Evolutionary conservation across 1,140 invertebrate genomes (phyloP).

Genomic region (Calosoma granatense): DNA sequence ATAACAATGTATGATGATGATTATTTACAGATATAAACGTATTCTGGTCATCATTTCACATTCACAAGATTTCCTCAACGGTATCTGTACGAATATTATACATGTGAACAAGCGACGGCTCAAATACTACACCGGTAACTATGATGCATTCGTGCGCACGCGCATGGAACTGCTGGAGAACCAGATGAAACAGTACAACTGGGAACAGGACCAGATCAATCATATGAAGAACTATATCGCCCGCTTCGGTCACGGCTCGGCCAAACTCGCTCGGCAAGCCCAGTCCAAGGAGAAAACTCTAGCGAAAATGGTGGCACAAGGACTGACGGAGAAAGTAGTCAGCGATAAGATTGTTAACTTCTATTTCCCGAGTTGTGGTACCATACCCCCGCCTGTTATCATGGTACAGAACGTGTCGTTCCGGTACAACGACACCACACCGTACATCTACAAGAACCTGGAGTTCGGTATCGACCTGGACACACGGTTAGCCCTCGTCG

Average conservation of each 20-base stretch:
- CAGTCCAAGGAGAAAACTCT: constrained; percentile 99
- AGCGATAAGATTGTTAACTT: constrained; percentile 87
- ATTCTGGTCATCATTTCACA: constrained; percentile 98
- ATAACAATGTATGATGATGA: too few relatives aligned
- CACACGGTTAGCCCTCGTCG: constrained; percentile 93
- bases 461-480: constrained; percentile 99
- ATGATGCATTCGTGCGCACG: constrained; percentile 90
- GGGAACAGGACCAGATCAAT: constrained; percentile 98
- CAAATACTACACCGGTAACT: constrained; percentile 91
- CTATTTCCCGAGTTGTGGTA: constrained; percentile 94
- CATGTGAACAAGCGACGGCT: constrained; percentile 90
- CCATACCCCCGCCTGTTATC: constrained; percentile 95
- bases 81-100: constrained; percentile 97
- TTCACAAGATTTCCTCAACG: constrained; percentile 99
- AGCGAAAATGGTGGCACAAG: constrained; percentile 97
- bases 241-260: constrained; percentile 96
- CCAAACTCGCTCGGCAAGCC: constrained; percentile 95
- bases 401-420: constrained; percentile 99
- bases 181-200: constrained; percentile 98
- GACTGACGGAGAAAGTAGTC: constrained; percentile 71
- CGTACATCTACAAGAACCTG: constrained; percentile 93
- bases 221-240: constrained; percentile 99
- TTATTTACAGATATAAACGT: constrained; percentile 75
- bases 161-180: constrained; percentile 93
- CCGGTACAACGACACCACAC: constrained; percentile 75